Evolutionary conservation across 2,797 vertebrate species (phyloP), one percentile per base, ranked within the genome.

Genomic region (Epinephelus awoara): DNA sequence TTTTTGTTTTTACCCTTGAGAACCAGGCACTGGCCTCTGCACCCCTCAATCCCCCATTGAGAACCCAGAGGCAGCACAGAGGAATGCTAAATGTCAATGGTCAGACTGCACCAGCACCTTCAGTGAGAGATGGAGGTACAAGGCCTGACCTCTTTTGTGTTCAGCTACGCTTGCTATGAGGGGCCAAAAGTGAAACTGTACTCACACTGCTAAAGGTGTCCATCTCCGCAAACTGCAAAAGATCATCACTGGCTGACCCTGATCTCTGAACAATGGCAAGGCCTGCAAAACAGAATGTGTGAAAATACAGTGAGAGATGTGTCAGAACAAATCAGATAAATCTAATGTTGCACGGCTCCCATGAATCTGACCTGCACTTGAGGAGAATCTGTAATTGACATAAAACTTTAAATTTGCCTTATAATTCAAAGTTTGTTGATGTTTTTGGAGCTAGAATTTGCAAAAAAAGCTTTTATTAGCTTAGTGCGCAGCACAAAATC

Each of bases 1-100:
- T 97, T 98, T 96, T 97, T 98, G 96, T 97, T 97, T 96, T 94
- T 95, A 95, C 95, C 95, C 95, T 91, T 93, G 93, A 96, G 94
- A 93, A 94, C 92, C 93, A 89, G 86, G 89, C 87, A 83, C 90
- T 96, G 95, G 95, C 94, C 94, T 94, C 81, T 92, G 87, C 78
- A 89, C 93, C 94, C 91, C 92, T 96, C 95, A 95, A 96, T 96
- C 96, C 96, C 95, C 94, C 85, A 88, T 86, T 96, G 93, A 93
- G 90, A 89, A 94, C 88, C 90, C 91, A 92, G 91, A 91, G 91
- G 93, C 92, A 87, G 91, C 77, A 19, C 57, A 2, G 89, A 94
- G 92, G 93, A 94, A 95, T 95, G 92, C 85, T 90, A 92, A 94
- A 96, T 96, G 95, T 94, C 94, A 96, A 93, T 86, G 93, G 91